Conservation (phyloP, 2,113 vertebrate species). For the Grammomys surdaster region DNA sequence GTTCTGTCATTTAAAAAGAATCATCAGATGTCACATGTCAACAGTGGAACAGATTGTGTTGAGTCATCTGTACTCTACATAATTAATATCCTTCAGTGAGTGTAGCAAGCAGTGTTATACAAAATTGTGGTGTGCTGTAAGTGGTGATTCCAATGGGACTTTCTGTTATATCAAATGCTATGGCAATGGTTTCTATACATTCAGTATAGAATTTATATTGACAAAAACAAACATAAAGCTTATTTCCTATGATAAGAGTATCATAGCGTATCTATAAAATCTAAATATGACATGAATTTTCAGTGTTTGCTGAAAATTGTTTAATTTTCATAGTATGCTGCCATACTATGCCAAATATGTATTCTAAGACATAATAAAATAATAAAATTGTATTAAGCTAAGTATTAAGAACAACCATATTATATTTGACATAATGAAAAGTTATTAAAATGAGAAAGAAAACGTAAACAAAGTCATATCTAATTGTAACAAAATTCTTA, state of each 20-base stretch:
- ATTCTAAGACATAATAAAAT: slow-evolving; percentile 6
- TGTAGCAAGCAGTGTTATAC: slow-evolving; percentile 53
- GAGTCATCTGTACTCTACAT: slow-evolving; percentile 19
- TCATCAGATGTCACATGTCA: slow-evolving; percentile 1
- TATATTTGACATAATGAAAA: background rate
- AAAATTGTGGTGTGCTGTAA: slow-evolving; percentile 55
- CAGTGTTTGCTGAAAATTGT: too few relatives aligned
- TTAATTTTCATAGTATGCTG: too few relatives aligned
- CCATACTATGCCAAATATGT: background rate
- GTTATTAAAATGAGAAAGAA: background rate
- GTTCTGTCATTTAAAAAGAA: slow-evolving; percentile 30
- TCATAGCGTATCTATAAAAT: slow-evolving; percentile 7
- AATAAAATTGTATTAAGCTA: slow-evolving; percentile 34
- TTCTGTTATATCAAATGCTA: slow-evolving; percentile 24
- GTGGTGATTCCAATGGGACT: slow-evolving; percentile 60
- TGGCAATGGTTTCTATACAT: slow-evolving; percentile 45
- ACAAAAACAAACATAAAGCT: slow-evolving; percentile 13
- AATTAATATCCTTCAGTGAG: slow-evolving; percentile 55
- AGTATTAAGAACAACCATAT: background rate
- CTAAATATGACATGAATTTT: slow-evolving; percentile 28
- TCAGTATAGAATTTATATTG: background rate
- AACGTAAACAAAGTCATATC: background rate
- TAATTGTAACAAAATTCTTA: background rate
- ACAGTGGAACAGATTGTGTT: slow-evolving; percentile 43
- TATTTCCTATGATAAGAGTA: background rate